These are phyloP conservation scores for Stylophora pistillata DNA, from an alignment of 64 coral and sea anemone species.

Conservation along the genomic window DNA sequence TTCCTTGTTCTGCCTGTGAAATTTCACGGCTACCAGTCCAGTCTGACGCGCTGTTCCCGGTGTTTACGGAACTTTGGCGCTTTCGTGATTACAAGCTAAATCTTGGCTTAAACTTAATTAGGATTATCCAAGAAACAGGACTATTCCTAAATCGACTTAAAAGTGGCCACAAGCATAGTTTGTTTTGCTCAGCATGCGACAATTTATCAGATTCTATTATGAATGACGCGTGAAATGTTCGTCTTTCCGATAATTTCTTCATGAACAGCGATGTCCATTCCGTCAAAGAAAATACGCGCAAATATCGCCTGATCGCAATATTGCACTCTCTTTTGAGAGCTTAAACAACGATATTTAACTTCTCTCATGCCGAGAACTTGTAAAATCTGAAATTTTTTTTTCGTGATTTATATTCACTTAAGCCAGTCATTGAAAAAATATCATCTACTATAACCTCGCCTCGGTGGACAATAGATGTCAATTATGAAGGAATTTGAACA, in stretches of 20 bases:
- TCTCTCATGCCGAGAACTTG: neutral
- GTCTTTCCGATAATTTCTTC: neutral
- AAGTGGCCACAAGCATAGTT: neutral
- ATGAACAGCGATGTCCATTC: neutral
- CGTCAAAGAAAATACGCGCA: neutral
- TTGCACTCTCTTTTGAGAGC: neutral
- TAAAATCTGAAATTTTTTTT: constrained; percentile 15
- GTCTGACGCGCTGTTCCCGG: neutral
- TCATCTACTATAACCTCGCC: neutral
- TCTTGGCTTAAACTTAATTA: neutral
- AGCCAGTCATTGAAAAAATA: constrained; percentile 17
- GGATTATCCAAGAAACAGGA: neutral
- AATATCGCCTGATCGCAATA: neutral
- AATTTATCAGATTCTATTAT: neutral
- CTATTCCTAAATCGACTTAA: constrained; percentile 11
- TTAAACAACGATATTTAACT: constrained; percentile 1
- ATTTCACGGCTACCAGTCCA: neutral
- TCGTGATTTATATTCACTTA: constrained; percentile 22
- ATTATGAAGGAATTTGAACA: neutral
- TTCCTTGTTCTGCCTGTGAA: neutral
- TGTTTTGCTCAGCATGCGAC: neutral
- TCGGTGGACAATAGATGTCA: neutral
- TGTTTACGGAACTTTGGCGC: neutral
- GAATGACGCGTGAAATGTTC: neutral
- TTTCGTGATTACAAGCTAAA: constrained; percentile 17